These are phyloP conservation scores for Mormyrus iriodes DNA, from an alignment of 2,113 vertebrate species.

Conservation along the genomic window DNA sequence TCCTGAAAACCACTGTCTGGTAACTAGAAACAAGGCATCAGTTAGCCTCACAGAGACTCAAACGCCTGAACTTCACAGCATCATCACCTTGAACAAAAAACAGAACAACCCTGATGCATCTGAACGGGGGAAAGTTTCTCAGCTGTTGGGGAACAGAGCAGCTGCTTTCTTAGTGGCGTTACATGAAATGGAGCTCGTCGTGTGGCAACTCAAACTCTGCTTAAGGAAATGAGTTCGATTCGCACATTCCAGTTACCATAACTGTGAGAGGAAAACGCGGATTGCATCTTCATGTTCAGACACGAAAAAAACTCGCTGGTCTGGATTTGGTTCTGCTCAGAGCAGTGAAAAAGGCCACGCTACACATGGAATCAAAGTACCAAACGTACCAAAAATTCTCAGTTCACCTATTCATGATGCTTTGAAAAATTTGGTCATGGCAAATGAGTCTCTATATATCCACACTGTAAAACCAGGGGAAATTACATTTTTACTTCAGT, in stretches of 20 bases:
- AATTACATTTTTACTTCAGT: not conserved
- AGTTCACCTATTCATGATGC: not conserved
- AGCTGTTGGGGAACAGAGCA: not conserved
- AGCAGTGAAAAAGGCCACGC: not conserved
- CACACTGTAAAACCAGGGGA: not conserved
- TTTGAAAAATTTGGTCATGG: not conserved
- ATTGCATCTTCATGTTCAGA: not conserved
- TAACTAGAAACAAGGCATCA: not conserved
- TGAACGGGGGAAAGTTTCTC: not conserved
- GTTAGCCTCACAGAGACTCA: too few species aligned
- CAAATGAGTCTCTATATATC: not conserved
- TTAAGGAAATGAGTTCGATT: not conserved
- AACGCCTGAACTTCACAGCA: not conserved
- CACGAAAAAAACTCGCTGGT: not conserved
- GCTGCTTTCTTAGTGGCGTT: not conserved
- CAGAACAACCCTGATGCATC: not conserved
- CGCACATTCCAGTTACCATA: not conserved
- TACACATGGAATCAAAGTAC: not conserved
- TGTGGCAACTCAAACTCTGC: not conserved
- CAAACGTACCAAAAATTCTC: not conserved
- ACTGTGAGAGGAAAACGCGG: not conserved
- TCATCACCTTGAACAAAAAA: not conserved
- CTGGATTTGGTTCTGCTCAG: not conserved
- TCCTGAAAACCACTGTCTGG: too few species aligned
- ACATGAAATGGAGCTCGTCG: not conserved